Evolutionary conservation across 1,140 invertebrate species (phyloP), one percentile per base, ranked within the genome.

Genomic region (Drosophila nigromelanica): DNA sequence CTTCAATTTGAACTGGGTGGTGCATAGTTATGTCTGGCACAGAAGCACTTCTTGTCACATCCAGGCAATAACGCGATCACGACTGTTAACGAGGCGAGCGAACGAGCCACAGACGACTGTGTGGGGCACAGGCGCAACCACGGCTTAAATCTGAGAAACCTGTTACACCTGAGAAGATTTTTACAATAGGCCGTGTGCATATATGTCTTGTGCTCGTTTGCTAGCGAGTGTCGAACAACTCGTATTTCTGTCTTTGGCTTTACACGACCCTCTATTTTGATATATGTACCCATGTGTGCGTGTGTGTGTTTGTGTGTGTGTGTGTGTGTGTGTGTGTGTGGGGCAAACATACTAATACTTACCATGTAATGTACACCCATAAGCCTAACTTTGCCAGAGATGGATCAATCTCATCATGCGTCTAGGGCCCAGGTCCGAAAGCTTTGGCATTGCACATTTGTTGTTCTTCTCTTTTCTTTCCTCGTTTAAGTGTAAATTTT

Each of bases 131-230:
- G 63, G 56, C 60, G 47, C 58, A 62, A 72, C 66, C 66, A 61
- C 76, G 62, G 83, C 67, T 89, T 89, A 89, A 89, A 89, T 89
- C 83, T 72, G 73, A 72, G 79, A 89, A 89, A 89, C 83, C 83
- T 89, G 83, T 89, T 89, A 89, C 83, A 89, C 85, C 73, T 89
- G 83, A 89, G 83, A 82, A 80, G 80, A 77, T 89, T 74, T 89
- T 77, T 77, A 89, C 80, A 89, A 89, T 89, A 77, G 83, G 70
- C 56, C 35, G 30, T 60, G 58, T 61, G 40, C 47, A 18, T 45
- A 43, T 58, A 15, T 48, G 11, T 39, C 15, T 21, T 37, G 50
- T 59, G 18, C 45, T 47, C 21, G 50, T 52, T 21, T 51, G 58
- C 8, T 56, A 72, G 68, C 42, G 78, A 64, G 50, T 79, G 68